Base-by-base conservation (phyloP, 64 coral and sea anemone species). In the Stichodactyla mertensii region DNA sequence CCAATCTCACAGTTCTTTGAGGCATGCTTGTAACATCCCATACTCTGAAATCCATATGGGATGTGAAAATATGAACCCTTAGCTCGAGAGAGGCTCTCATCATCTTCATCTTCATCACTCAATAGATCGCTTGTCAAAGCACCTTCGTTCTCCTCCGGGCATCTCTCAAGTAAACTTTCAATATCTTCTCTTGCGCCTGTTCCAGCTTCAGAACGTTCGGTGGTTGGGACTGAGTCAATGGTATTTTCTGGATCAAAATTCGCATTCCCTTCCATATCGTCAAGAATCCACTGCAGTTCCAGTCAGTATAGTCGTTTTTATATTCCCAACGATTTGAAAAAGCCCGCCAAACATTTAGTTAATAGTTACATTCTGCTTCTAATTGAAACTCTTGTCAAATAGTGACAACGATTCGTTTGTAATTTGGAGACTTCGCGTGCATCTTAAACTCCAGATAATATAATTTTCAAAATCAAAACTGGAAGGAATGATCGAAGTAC, bases 1-100 rank as follows among this genome's bases (percentile, higher is more conserved):
- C 85, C 91, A 78, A 96, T 96, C 51, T 96, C 94, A 55, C 94
- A 96, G 85, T 96, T 96, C 77, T 96, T 96, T 52, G 94, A 96
- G 9, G 94, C 94, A 51, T 96, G 94, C 87, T 89, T 96, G 71
- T 96, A 93, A 1, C 86, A 89, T 36, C 91, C 94, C 58, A 87
- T 83, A 60, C 91, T 96, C 74, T 96, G 94, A 82, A 96, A 96
- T 19, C 94, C 94, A 83, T 90, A 90, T 1, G 94, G 94, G 16
- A 96, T 92, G 57, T 96, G 94, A 55, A 87, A 92, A 85, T 96
- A 96, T 67, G 58, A 62, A 19, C 87, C 85, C 83, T 89, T 96
- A 6, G 88, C 82, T 58, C 81, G 60, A 20, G 45, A 31, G 20
- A 23, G 5, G 15, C 56, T 55, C 45, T 61, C 83, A 16, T 85